These are phyloP conservation scores for Notoglanidium macrostoma DNA, from an alignment of 2,797 vertebrate genomes.

Conservation along the genomic window DNA sequence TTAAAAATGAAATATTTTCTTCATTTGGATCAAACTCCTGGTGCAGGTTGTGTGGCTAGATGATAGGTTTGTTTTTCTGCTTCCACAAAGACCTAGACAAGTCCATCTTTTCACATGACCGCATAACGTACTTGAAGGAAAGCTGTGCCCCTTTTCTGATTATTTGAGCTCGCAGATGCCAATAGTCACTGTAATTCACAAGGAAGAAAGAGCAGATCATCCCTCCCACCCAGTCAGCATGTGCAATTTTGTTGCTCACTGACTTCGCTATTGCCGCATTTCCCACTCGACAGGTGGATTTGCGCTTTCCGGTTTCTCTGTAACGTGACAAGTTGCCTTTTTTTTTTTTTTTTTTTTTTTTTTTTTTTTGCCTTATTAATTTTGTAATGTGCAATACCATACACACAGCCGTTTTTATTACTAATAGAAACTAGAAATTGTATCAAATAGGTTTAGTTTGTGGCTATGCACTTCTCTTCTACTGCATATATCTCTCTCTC, in stretches of 20 bases:
- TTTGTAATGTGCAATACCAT: not conserved
- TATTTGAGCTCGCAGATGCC: not conserved
- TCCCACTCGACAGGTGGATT: not conserved
- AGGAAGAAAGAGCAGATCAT: not conserved
- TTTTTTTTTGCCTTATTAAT: not conserved
- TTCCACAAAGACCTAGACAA: not conserved
- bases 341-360: not conserved
- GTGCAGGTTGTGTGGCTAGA: not conserved
- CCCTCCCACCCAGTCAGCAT: not conserved
- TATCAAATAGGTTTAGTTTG: not conserved
- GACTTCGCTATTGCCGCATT: no score
- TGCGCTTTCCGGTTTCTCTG: not conserved
- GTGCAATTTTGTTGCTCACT: no score
- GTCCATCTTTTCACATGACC: not conserved
- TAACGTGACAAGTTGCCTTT: not conserved
- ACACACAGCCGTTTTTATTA: not conserved
- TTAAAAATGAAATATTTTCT: not conserved
- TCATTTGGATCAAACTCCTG: not conserved
- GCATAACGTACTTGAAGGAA: not conserved
- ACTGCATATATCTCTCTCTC: not conserved
- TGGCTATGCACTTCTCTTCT: not conserved
- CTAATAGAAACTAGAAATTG: not conserved
- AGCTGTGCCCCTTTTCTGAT: not conserved
- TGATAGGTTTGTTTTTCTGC: not conserved
- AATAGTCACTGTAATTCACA: not conserved